A percentile compares a stretch with the other conserved stretches of the same genome.
Conservation (phyloP, 2,888 invertebrate genomes). For the Pristionchus entomophagus region DNA sequence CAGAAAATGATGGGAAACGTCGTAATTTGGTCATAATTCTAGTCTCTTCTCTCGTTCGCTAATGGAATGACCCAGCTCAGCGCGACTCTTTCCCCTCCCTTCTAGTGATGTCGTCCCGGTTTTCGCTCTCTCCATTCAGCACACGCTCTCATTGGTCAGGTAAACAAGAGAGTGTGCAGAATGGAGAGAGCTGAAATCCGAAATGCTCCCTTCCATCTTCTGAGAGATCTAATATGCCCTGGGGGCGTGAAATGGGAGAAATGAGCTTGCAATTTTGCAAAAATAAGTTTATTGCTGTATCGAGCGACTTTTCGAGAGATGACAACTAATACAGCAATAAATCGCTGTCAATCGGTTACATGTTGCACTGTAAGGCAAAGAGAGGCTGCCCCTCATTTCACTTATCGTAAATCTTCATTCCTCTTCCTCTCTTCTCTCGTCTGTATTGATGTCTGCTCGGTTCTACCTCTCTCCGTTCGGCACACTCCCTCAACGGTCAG, state of each 20-base stretch:
- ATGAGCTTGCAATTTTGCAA: neutral
- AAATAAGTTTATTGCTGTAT: neutral
- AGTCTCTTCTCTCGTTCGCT: neutral
- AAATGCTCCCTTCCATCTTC: too few relatives aligned
- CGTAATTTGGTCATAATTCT: constrained; percentile 36
- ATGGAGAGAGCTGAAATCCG: too few relatives aligned
- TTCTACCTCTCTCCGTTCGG: too few relatives aligned
- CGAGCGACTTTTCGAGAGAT: too few relatives aligned
- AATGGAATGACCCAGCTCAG: constrained; percentile 20
- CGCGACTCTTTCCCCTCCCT: neutral
- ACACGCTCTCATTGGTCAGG: too few relatives aligned
- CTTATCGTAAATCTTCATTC: constrained; percentile 35
- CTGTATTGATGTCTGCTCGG: too few relatives aligned
- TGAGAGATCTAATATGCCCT: neutral
- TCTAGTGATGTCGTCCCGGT: too few relatives aligned
- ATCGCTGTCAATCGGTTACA: neutral
- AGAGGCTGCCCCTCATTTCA: neutral
- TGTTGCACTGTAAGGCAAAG: neutral
- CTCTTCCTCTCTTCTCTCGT: neutral
- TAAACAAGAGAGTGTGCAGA: too few relatives aligned
- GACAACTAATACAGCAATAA: neutral
- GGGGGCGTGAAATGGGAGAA: too few relatives aligned
- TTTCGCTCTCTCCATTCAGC: too few relatives aligned
- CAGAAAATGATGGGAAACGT: neutral
- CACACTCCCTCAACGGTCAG: too few relatives aligned